These are phyloP conservation scores for Campoletis sonorensis DNA, from an alignment of 1,140 invertebrate species.

Conservation along the genomic window DNA sequence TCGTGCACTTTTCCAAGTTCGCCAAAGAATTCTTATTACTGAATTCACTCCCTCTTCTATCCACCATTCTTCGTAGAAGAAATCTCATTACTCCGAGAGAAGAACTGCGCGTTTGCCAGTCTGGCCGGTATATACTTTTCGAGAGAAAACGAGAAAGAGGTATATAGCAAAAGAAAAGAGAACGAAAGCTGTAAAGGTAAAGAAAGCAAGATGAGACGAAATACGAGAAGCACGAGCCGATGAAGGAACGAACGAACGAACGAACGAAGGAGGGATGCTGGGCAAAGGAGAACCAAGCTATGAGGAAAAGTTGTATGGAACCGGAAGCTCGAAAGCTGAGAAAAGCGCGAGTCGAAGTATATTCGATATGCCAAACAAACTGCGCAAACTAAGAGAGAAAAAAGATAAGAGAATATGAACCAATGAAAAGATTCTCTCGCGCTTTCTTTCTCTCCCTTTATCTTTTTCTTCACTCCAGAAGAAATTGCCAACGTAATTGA, in stretches of 20 bases:
- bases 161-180: conserved; percentile 51
- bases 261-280: not conserved
- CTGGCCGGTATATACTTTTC: conserved; percentile 50
- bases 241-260: not conserved
- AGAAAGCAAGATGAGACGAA: conserved; percentile 47
- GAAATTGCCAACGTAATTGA: conserved; percentile 8
- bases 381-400: not conserved
- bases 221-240: conserved; percentile 40
- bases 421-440: not conserved
- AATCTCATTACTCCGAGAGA: conserved; percentile 64
- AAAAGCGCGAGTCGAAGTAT: conserved; percentile 20
- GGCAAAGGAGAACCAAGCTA: not conserved
- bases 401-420: not conserved
- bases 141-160: conserved; percentile 52
- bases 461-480: not conserved
- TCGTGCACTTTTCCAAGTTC: conserved; percentile 55
- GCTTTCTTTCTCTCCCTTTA: not conserved
- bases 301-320: conserved; percentile 8
- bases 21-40: conserved; percentile 65
- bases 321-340: conserved; percentile 20
- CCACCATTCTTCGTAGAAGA: conserved; percentile 54
- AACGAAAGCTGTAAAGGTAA: conserved; percentile 54
- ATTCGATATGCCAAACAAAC: conserved; percentile 39
- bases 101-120: conserved; percentile 45
- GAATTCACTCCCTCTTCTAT: conserved; percentile 49